A percentile compares a stretch with the other conserved stretches of the same genome.
phyloP scores from a whole-genome alignment of 2,888 invertebrate species.

The Dermolepida albohirtum region DNA sequence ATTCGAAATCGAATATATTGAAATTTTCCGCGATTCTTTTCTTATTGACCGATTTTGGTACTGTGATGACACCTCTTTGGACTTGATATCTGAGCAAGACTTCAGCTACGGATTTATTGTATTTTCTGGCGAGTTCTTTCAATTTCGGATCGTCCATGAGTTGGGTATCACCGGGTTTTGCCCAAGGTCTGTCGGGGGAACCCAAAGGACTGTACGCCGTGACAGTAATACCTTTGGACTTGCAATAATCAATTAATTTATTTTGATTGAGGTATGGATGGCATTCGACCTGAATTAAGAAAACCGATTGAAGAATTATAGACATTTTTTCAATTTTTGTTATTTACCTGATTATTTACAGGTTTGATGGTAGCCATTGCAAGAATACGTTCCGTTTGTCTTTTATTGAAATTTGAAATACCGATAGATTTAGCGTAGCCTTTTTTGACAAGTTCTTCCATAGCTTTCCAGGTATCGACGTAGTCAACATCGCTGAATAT shows the following conservation, averaged over 20 bases:
- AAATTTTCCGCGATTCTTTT: slow-evolving; percentile 68
- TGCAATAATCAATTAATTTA: slow-evolving; percentile 76
- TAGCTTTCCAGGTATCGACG: slow-evolving; percentile 75
- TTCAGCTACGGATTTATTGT: slow-evolving; percentile 77
- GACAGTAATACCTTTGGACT: slow-evolving; percentile 71
- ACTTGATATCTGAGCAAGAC: slow-evolving; percentile 74
- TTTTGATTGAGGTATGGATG: slow-evolving; percentile 76
- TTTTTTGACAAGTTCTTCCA: slow-evolving; percentile 74
- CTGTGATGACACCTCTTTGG: slow-evolving; percentile 67
- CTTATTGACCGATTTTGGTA: slow-evolving; percentile 70
- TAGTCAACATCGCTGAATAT: slow-evolving; percentile 75
- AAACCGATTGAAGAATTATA: slow-evolving; percentile 28
- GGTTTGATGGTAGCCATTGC: slow-evolving; percentile 71
- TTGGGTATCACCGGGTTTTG: slow-evolving; percentile 73
- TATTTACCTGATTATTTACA: slow-evolving; percentile 70
- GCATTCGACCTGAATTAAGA: slow-evolving; percentile 71
- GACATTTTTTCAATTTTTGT: too few relatives aligned
- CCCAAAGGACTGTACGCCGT: slow-evolving; percentile 86
- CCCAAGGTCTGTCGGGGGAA: slow-evolving; percentile 79
- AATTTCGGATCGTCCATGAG: slow-evolving; percentile 73
- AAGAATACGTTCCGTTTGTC: slow-evolving; percentile 75
- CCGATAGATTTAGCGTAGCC: slow-evolving; percentile 78
- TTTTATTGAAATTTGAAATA: slow-evolving; percentile 80
- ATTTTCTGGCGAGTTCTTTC: slow-evolving; percentile 72
- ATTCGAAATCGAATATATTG: slow-evolving; percentile 69